Conservation (phyloP, 2,888 invertebrate species). For the Shargacucullia verbasci region DNA sequence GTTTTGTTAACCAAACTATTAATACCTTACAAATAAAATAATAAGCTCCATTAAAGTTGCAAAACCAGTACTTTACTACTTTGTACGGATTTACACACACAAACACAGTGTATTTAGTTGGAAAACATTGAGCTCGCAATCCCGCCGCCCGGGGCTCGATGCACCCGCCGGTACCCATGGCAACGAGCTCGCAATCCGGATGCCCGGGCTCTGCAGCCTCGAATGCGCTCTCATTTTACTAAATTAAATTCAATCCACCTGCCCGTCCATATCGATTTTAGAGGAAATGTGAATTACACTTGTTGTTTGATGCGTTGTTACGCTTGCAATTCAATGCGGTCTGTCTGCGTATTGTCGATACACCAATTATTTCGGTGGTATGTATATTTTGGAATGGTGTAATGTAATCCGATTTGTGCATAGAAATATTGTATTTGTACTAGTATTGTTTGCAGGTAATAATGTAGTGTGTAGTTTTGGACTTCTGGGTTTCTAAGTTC, state of each 20-base stretch:
- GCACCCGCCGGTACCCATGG: conserved; percentile 42
- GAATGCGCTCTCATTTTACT: conserved; percentile 10
- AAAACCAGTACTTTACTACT: too few species aligned
- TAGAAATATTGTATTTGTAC: neutral
- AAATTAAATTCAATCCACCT: conserved; percentile 12
- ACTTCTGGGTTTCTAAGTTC: too few species aligned
- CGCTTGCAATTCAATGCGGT: neutral
- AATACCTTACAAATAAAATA: too few species aligned
- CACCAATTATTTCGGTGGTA: neutral
- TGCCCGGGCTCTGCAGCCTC: conserved; percentile 24
- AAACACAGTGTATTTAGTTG: conserved; percentile 32
- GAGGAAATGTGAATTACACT: neutral
- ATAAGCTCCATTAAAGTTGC: too few species aligned
- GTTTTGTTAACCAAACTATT: too few species aligned
- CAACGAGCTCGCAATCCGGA: conserved; percentile 28
- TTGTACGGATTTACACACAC: conserved; percentile 1
- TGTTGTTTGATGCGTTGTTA: neutral
- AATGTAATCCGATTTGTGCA: neutral
- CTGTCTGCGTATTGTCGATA: neutral
- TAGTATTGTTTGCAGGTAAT: neutral
- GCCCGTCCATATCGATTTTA: conserved; percentile 14
- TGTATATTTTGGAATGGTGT: neutral
- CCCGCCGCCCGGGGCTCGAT: neutral
- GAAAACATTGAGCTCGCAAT: conserved; percentile 23
- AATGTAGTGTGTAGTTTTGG: too few species aligned